These are phyloP conservation scores for Pollachius pollachius DNA, from an alignment of 2,113 vertebrate species.

Conservation along the genomic window DNA sequence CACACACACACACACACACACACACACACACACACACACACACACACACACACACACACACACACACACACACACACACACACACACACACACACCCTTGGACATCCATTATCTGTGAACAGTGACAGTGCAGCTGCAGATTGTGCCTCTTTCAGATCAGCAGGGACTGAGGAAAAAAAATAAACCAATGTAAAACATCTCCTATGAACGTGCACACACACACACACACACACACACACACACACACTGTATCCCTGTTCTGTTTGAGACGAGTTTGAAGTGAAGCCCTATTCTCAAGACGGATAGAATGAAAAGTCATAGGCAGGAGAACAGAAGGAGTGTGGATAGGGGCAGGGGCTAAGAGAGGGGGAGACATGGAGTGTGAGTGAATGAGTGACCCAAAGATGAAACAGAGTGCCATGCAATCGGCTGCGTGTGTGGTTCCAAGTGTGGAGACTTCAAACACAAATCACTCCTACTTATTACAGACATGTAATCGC, in stretches of 20 bases:
- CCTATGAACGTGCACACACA: conserved; percentile 17
- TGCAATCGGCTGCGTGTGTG: too few species aligned
- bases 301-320: conserved; percentile 32
- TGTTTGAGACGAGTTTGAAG: conserved; percentile 34
- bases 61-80: conserved; percentile 8
- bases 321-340: conserved; percentile 23
- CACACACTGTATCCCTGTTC: not conserved
- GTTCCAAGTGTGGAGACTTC: too few species aligned
- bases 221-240: too few species aligned
- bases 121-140: conserved; percentile 67
- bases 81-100: conserved; percentile 22
- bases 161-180: conserved; percentile 45
- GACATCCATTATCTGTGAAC: conserved; percentile 62
- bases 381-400: too few species aligned
- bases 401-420: too few species aligned
- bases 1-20: not conserved
- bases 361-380: too few species aligned
- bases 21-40: conserved; percentile 19
- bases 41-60: conserved; percentile 2
- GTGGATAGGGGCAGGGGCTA: not conserved
- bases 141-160: conserved; percentile 57
- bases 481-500: too few species aligned
- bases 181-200: conserved; percentile 39
- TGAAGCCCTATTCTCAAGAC: conserved; percentile 42
- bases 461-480: too few species aligned